Conservation (phyloP, 1,140 invertebrate species). For the Ectropis grisescens region DNA sequence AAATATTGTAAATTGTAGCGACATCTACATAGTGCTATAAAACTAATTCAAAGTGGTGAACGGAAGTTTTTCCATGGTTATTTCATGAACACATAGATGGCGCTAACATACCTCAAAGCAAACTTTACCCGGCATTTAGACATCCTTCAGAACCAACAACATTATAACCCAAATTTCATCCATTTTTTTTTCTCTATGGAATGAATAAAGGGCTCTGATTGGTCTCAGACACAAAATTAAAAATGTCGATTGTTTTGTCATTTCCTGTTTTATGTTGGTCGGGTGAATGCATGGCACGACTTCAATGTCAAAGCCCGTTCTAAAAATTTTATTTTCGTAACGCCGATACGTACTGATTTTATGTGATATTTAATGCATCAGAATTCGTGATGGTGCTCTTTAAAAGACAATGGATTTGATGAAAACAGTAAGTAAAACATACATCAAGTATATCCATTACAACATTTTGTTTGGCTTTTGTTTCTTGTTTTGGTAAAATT, state of each 20-base stretch:
- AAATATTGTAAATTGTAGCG: no score
- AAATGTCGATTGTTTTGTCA: constrained; percentile 66
- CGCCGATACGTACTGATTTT: constrained; percentile 48
- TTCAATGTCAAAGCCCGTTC: constrained; percentile 60
- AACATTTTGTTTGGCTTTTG: constrained; percentile 67
- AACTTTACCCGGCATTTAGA: no score
- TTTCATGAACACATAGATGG: no score
- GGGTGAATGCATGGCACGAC: constrained; percentile 45
- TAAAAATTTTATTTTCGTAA: constrained; percentile 43
- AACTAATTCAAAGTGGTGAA: no score
- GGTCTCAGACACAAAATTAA: no score
- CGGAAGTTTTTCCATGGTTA: no score
- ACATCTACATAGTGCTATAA: no score
- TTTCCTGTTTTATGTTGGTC: constrained; percentile 61
- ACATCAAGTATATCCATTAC: constrained; percentile 35
- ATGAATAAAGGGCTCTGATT: no score
- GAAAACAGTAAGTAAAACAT: constrained; percentile 64
- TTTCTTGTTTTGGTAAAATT: constrained; percentile 71
- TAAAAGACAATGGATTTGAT: constrained; percentile 70
- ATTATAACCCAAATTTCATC: no score
- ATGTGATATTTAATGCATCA: constrained; percentile 54
- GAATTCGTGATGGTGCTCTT: constrained; percentile 67
- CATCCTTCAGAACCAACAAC: no score
- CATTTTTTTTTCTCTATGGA: no score
- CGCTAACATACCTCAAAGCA: no score